A percentile compares a stretch with the other conserved stretches of the same genome.
These are phyloP conservation scores for Octomys mimax DNA, from an alignment of 2,797 vertebrate species.

Conservation along the genomic window DNA sequence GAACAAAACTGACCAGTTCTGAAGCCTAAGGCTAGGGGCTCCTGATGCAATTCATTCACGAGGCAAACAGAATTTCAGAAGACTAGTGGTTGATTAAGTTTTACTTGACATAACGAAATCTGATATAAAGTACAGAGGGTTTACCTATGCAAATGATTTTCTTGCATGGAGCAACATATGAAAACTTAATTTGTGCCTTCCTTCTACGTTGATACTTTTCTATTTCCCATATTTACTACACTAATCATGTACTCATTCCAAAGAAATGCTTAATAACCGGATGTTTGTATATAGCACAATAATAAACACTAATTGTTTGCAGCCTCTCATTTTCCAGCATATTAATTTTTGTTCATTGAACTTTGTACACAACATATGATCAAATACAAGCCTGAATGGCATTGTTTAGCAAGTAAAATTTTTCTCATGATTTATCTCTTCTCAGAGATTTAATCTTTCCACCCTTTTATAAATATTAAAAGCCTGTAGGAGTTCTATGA, in stretches of 20 bases:
- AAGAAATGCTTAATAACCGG: constrained; percentile 67
- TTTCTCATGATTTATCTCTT: constrained; percentile 43
- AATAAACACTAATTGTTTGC: constrained; percentile 72
- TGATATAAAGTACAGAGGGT: background rate
- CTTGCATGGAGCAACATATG: background rate
- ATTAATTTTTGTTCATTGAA: constrained; percentile 53
- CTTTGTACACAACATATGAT: constrained; percentile 66
- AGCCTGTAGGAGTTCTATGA: background rate
- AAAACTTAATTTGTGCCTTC: background rate
- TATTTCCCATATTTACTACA: constrained; percentile 1
- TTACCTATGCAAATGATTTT: background rate
- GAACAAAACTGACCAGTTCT: constrained; percentile 51
- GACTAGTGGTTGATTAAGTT: constrained; percentile 5
- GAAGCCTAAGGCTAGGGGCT: constrained; percentile 25
- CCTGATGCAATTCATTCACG: background rate
- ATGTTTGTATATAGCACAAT: constrained; percentile 54
- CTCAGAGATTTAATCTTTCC: background rate
- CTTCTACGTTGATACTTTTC: constrained; percentile 6
- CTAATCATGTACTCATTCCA: constrained; percentile 35
- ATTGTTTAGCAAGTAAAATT: constrained; percentile 53
- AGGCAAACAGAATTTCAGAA: constrained; percentile 38
- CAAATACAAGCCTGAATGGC: constrained; percentile 45
- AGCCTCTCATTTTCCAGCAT: constrained; percentile 69
- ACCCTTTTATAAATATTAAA: background rate
- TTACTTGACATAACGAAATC: constrained; percentile 3